Percentiles rank a stretch among this genome's conserved stretches.
These are phyloP conservation scores for Pholis gunnellus DNA, from an alignment of 2,113 vertebrate genomes.

Conservation along the genomic window DNA sequence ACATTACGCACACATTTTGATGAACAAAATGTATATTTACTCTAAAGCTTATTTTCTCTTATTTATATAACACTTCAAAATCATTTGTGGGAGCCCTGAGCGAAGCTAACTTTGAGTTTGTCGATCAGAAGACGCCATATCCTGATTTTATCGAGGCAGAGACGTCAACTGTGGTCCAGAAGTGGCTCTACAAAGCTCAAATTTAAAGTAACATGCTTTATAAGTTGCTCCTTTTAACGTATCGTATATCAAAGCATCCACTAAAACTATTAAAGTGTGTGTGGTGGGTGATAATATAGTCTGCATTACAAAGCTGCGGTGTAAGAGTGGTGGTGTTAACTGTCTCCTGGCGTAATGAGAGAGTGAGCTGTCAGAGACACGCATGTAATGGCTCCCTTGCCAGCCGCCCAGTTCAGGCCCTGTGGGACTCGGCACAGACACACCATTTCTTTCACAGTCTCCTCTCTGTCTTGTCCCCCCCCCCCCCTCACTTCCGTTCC, in stretches of 20 bases:
- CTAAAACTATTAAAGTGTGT: constrained; percentile 54
- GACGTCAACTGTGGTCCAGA: constrained; percentile 3
- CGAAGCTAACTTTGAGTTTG: neutral
- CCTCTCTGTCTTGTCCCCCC: constrained; percentile 15
- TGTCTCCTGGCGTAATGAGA: constrained; percentile 82
- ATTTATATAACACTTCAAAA: neutral
- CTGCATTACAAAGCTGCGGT: constrained; percentile 62
- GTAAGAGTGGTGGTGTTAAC: constrained; percentile 71
- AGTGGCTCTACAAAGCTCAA: constrained; percentile 35
- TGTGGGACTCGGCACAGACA: constrained; percentile 75
- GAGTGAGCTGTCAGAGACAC: constrained; percentile 83
- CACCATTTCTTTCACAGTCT: constrained; percentile 68
- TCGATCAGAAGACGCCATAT: neutral
- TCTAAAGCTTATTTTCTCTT: neutral
- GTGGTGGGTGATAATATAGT: constrained; percentile 43
- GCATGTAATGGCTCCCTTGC: constrained; percentile 84
- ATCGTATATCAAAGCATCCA: constrained; percentile 40
- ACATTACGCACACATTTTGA: neutral
- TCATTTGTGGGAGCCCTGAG: neutral
- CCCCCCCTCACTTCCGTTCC: neutral
- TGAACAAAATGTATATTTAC: no score
- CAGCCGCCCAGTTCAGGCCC: constrained; percentile 80
- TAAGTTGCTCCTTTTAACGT: constrained; percentile 20
- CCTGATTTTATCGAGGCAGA: constrained; percentile 7
- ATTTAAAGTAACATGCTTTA: constrained; percentile 24